These are phyloP conservation scores for Channa argus DNA, from an alignment of 2,113 vertebrate species.

Conservation along the genomic window DNA sequence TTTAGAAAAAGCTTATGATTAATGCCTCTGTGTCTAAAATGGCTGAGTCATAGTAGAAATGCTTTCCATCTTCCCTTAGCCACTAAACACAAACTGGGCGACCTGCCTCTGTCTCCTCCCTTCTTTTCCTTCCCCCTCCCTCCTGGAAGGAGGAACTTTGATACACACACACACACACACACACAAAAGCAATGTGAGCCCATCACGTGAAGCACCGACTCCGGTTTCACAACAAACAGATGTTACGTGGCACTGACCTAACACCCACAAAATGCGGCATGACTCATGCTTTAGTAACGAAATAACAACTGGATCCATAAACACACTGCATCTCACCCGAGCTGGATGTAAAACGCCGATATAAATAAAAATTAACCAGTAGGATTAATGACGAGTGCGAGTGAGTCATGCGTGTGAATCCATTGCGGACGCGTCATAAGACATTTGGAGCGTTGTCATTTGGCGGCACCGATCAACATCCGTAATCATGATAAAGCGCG, in stretches of 20 bases:
- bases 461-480: constrained; percentile 4
- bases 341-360: too few species aligned
- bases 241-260: constrained; percentile 81
- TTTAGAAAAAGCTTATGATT: background rate
- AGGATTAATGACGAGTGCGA: constrained; percentile 12
- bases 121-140: constrained; percentile 31
- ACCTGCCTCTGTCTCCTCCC: constrained; percentile 60
- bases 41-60: constrained; percentile 70
- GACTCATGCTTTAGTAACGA: constrained; percentile 37
- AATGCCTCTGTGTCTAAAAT: constrained; percentile 38
- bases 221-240: constrained; percentile 98
- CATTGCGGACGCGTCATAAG: constrained; percentile 5
- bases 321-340: background rate
- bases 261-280: constrained; percentile 36
- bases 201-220: constrained; percentile 86
- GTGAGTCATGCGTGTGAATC: constrained; percentile 38
- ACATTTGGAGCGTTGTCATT: background rate
- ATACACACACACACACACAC: constrained; percentile 80
- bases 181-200: constrained; percentile 78
- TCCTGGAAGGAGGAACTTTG: constrained; percentile 78
- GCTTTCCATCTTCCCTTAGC: constrained; percentile 54
- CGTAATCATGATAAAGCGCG: background rate
- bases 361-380: too few species aligned
- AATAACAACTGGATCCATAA: constrained; percentile 36
- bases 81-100: constrained; percentile 58